phyloP scores from a whole-genome alignment of 2,797 vertebrate species.

The Molossus alvarezi region DNA sequence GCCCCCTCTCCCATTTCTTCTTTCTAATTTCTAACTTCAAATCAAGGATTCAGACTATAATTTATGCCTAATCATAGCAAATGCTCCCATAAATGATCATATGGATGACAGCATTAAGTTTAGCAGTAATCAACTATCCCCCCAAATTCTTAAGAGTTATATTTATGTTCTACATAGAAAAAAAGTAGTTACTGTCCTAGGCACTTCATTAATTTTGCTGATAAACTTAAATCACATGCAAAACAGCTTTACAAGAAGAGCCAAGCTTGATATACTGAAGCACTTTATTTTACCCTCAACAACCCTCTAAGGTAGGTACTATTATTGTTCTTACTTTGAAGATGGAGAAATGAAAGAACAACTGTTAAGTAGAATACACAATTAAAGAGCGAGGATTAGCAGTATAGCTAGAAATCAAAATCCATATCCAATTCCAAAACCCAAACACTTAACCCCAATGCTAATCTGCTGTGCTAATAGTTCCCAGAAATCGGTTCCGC shows the following conservation, averaged over 20 bases:
- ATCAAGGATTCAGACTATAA: neutral
- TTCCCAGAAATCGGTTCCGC: neutral
- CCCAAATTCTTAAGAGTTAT: neutral
- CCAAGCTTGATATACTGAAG: neutral
- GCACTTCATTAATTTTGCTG: neutral
- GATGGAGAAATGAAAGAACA: slow-evolving; percentile 18
- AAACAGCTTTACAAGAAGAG: neutral
- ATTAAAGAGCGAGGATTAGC: neutral
- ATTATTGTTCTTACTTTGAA: slow-evolving; percentile 46
- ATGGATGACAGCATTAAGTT: neutral
- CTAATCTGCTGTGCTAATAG: neutral
- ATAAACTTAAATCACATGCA: neutral
- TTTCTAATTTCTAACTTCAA: neutral
- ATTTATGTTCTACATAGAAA: neutral
- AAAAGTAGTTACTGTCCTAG: neutral
- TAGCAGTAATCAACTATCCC: neutral
- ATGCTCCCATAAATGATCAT: neutral
- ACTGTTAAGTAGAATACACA: neutral
- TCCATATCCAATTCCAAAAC: neutral
- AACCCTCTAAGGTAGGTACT: neutral
- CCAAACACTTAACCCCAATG: neutral
- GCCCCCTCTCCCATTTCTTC: neutral
- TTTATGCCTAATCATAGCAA: neutral
- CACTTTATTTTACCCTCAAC: neutral
- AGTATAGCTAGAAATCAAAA: neutral